Evolutionary conservation across 2,888 invertebrate species (phyloP).

Genomic region (Herminia tarsipennalis): DNA sequence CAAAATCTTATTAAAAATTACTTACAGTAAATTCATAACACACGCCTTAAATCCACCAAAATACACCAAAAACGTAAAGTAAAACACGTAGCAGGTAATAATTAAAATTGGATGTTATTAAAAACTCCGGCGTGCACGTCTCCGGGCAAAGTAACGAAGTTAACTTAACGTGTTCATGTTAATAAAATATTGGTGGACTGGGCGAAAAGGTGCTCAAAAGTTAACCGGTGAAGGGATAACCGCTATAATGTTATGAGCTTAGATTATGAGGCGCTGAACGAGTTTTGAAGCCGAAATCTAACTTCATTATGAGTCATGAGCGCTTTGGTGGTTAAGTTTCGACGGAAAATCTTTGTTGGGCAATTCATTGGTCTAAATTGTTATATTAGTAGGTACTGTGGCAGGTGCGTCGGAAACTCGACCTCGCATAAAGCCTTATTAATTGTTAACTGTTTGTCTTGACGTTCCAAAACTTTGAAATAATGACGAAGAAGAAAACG

Average conservation of each 20-base stretch:
- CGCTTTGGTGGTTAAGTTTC: neutral
- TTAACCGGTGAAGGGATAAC: slow-evolving; percentile 49
- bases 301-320: slow-evolving; percentile 2
- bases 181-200: slow-evolving; percentile 67
- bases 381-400: too few species aligned
- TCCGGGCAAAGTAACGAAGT: slow-evolving; percentile 55
- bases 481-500: too few species aligned
- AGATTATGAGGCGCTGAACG: slow-evolving; percentile 44
- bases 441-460: too few species aligned
- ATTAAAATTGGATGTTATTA: slow-evolving; percentile 57
- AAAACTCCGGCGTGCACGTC: slow-evolving; percentile 51
- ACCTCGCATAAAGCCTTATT: too few species aligned
- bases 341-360: neutral
- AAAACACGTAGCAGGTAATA: slow-evolving; percentile 38
- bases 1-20: neutral
- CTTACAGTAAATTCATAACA: neutral
- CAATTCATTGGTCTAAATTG: neutral
- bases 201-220: slow-evolving; percentile 51
- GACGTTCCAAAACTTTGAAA: too few species aligned
- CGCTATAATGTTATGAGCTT: slow-evolving; percentile 45
- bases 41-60: neutral
- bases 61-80: slow-evolving; percentile 10
- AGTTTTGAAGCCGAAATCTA: slow-evolving; percentile 35
- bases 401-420: too few species aligned
- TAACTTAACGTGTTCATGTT: slow-evolving; percentile 64